Conservation (phyloP, 1,140 invertebrate species). For the Lucilia sericata region DNA sequence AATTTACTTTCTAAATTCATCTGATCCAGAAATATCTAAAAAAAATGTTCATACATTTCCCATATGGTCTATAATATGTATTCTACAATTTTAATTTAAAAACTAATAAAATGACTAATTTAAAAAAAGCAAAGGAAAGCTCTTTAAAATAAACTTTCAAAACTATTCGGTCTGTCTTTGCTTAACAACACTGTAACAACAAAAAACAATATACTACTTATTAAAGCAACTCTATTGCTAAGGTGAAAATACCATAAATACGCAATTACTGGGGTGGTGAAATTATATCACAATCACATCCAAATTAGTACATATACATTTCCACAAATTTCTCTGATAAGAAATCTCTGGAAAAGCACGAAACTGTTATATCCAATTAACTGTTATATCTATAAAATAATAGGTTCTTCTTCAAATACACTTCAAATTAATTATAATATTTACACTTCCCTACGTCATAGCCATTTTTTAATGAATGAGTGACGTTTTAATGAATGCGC, state of each 20-base stretch:
- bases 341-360: constrained; percentile 2
- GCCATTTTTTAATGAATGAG: neutral
- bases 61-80: too few species aligned
- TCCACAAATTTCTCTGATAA: constrained; percentile 27
- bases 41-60: too few species aligned
- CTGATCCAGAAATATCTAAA: too few species aligned
- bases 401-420: neutral
- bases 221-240: neutral
- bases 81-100: too few species aligned
- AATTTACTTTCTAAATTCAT: too few species aligned
- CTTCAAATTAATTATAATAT: neutral
- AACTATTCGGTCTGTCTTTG: neutral
- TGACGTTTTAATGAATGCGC: constrained; percentile 38
- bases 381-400: neutral
- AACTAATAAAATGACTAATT: too few species aligned
- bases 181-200: neutral
- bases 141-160: too few species aligned
- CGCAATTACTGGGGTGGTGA: constrained; percentile 15
- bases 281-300: neutral
- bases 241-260: constrained; percentile 37
- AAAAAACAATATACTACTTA: neutral
- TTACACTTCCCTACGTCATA: constrained; percentile 3
- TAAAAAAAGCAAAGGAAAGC: too few species aligned
- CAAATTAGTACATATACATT: neutral
- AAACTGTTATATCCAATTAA: neutral